Conservation (phyloP, 2,888 invertebrate species). For the Terebella lapidaria region DNA sequence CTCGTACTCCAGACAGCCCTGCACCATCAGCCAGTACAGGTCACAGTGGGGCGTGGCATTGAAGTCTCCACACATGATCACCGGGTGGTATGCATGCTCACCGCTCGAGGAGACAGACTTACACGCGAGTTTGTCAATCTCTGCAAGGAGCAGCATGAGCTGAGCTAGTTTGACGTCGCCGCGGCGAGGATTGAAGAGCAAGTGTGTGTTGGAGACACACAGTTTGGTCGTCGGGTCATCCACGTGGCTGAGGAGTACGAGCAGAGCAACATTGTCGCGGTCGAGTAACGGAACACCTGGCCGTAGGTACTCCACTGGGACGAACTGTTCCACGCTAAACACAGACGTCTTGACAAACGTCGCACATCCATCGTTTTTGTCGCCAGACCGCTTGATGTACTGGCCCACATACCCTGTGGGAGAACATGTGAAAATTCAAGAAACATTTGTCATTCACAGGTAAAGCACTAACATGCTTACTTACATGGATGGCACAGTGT, state of each 20-base stretch:
- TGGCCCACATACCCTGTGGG: slow-evolving; percentile 68
- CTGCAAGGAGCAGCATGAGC: slow-evolving; percentile 74
- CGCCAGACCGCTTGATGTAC: slow-evolving; percentile 75
- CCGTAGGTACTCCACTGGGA: slow-evolving; percentile 67
- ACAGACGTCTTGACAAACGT: slow-evolving; percentile 70
- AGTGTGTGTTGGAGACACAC: slow-evolving; percentile 70
- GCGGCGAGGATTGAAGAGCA: slow-evolving; percentile 84
- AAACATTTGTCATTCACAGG: no score
- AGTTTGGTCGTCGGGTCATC: background rate
- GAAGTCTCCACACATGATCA: slow-evolving; percentile 88
- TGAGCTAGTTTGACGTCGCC: slow-evolving; percentile 88
- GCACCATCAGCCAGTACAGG: slow-evolving; percentile 66
- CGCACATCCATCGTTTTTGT: slow-evolving; percentile 82
- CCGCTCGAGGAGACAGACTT: background rate
- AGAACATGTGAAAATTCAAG: no score
- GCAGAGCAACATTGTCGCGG: slow-evolving; percentile 81
- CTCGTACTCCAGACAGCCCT: slow-evolving; percentile 60
- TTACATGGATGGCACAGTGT: no score
- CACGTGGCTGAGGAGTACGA: slow-evolving; percentile 64
- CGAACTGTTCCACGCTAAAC: slow-evolving; percentile 65
- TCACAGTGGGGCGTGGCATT: slow-evolving; percentile 75
- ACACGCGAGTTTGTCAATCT: slow-evolving; percentile 69
- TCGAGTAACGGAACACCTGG: slow-evolving; percentile 64
- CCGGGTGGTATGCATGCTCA: slow-evolving; percentile 62
- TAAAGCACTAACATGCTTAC: no score